Percentiles rank a stretch among this genome's conserved stretches.
These are phyloP conservation scores for Hycleus phaleratus DNA, from an alignment of 1,140 invertebrate genomes.

Conservation along the genomic window DNA sequence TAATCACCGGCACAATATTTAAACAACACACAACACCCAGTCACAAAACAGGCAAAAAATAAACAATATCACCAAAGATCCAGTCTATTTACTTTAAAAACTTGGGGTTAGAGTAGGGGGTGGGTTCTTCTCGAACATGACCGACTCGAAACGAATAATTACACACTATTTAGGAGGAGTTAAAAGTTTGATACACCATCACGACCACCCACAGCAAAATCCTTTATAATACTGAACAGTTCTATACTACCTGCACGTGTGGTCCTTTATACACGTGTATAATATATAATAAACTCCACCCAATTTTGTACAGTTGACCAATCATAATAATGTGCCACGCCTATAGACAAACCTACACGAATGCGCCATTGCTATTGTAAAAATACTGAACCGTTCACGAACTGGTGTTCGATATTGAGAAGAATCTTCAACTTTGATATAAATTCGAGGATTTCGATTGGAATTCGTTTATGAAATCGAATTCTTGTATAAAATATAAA, in stretches of 20 bases:
- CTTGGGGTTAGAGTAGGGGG: conserved; percentile 33
- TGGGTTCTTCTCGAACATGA: conserved; percentile 22
- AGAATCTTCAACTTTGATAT: too few species aligned
- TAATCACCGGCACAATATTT: conserved; percentile 15
- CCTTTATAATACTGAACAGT: conserved; percentile 30
- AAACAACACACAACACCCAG: conserved; percentile 12
- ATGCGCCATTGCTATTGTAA: conserved; percentile 25
- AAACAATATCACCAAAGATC: conserved; percentile 39
- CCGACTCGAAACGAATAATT: conserved; percentile 24
- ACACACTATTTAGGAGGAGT: conserved; percentile 33
- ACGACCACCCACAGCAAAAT: conserved; percentile 33
- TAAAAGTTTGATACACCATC: not conserved
- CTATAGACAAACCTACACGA: conserved; percentile 16
- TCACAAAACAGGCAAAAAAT: conserved; percentile 38
- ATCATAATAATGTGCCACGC: conserved; percentile 18
- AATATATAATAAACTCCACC: conserved; percentile 14
- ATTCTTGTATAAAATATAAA: too few species aligned
- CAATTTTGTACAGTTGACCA: conserved; percentile 14
- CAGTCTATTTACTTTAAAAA: conserved; percentile 36
- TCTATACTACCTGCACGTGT: conserved; percentile 31
- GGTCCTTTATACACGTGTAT: conserved; percentile 35
- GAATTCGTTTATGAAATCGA: too few species aligned
- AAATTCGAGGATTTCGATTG: too few species aligned
- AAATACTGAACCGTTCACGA: not conserved
- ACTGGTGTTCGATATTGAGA: too few species aligned